A percentile compares a stretch with the other conserved stretches of the same genome.
These are phyloP conservation scores for Brevipalpus yothersi DNA, from an alignment of 1,140 invertebrate genomes.

Conservation along the genomic window DNA sequence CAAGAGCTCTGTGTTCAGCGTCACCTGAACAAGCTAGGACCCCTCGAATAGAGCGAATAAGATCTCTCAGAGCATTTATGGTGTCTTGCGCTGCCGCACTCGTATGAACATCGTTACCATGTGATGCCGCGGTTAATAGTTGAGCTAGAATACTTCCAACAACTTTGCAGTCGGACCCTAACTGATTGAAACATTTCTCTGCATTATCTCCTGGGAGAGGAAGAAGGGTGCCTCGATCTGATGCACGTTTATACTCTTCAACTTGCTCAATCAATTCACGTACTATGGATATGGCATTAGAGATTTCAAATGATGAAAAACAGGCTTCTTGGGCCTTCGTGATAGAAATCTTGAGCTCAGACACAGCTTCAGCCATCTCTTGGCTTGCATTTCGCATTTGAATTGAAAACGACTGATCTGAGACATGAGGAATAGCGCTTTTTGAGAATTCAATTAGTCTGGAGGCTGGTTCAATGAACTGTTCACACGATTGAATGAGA, in stretches of 20 bases:
- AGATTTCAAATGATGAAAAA: constrained; percentile 47
- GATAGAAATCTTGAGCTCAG: constrained; percentile 51
- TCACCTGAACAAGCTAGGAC: constrained; percentile 40
- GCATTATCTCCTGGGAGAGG: constrained; percentile 65
- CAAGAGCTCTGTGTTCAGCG: constrained; percentile 30
- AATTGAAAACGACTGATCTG: constrained; percentile 45
- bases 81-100: constrained; percentile 55
- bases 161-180: constrained; percentile 38
- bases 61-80: constrained; percentile 38
- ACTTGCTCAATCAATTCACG: constrained; percentile 52
- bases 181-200: constrained; percentile 42
- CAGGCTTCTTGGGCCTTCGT: constrained; percentile 61
- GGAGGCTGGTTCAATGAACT: constrained; percentile 37
- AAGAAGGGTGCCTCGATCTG: constrained; percentile 36
- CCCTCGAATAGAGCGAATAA: constrained; percentile 41
- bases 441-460: constrained; percentile 42
- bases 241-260: constrained; percentile 46
- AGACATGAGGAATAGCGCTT: constrained; percentile 57
- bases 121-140: constrained; percentile 52
- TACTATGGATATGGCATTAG: constrained; percentile 55
- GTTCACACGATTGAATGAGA: constrained; percentile 60
- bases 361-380: constrained; percentile 41
- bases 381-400: constrained; percentile 44
- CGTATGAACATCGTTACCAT: constrained; percentile 58
- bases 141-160: constrained; percentile 44